A percentile compares a stretch with the other conserved stretches of the same genome.
Conservation (phyloP, 1,140 invertebrate genomes). For the Heterodera schachtii region DNA sequence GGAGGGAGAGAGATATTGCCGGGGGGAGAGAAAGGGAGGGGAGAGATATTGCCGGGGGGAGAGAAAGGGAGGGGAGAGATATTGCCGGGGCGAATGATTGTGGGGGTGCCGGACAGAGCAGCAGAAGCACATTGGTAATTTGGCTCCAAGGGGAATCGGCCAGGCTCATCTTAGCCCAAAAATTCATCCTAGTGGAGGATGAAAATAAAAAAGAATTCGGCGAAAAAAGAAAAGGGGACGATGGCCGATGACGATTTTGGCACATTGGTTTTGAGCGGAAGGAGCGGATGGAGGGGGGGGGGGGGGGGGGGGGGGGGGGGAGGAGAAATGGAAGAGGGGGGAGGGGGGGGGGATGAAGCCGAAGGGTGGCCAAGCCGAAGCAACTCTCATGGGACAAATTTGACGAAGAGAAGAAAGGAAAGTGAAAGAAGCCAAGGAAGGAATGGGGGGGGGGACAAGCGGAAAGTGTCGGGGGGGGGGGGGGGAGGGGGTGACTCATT, state of each 20-base stretch:
- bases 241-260: conserved; percentile 2
- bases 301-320: too few species aligned
- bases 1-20: too few species aligned
- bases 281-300: background rate
- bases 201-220: background rate
- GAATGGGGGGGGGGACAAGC: background rate
- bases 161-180: background rate
- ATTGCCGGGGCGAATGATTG: background rate
- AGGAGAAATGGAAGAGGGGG: too few species aligned
- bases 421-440: background rate
- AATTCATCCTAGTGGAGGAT: background rate
- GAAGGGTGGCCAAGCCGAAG: background rate
- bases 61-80: too few species aligned
- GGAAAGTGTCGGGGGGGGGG: background rate
- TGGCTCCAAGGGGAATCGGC: background rate
- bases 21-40: too few species aligned
- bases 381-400: background rate
- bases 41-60: too few species aligned
- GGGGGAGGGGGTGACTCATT: too few species aligned
- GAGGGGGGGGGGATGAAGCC: too few species aligned
- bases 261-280: conserved; percentile 2
- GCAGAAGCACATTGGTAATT: background rate
- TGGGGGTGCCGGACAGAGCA: background rate
- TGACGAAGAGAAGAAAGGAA: background rate
- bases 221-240: background rate